phyloP scores from a whole-genome alignment of 2,113 vertebrate species.

The Calonectris borealis region DNA sequence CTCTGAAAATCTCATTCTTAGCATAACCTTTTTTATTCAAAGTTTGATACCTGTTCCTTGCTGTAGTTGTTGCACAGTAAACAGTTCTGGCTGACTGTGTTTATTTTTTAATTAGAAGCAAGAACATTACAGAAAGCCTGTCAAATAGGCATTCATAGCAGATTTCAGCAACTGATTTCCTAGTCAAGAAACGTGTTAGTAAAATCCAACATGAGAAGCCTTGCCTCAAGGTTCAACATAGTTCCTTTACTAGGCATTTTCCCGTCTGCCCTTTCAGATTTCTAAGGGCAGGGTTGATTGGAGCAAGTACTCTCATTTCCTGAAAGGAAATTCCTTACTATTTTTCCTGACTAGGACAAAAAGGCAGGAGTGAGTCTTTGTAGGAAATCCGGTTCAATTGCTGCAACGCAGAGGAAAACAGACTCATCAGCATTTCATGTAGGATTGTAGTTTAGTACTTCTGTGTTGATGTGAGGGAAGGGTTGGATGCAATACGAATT shows the following conservation, averaged over 20 bases:
- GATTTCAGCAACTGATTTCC: background rate
- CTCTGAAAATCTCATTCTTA: background rate
- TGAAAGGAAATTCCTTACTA: background rate
- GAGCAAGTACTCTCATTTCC: slow-evolving; percentile 16
- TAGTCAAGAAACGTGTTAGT: background rate
- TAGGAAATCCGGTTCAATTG: background rate
- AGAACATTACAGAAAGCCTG: background rate
- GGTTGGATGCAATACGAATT: background rate
- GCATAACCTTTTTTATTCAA: background rate
- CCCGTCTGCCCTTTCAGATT: background rate
- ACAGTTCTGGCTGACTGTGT: background rate
- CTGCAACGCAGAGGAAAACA: background rate
- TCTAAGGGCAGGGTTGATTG: background rate
- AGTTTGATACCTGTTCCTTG: background rate
- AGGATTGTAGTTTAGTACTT: background rate
- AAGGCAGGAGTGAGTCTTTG: background rate
- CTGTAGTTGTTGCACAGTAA: background rate
- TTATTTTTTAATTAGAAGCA: background rate
- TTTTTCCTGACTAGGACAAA: background rate
- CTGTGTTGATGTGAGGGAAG: background rate
- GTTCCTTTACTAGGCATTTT: background rate
- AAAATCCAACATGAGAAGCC: background rate
- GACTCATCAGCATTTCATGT: background rate
- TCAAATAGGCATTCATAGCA: background rate
- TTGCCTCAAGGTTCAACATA: background rate